Conservation (phyloP, 2,797 vertebrate genomes). For the Sebastes cheni region DNA sequence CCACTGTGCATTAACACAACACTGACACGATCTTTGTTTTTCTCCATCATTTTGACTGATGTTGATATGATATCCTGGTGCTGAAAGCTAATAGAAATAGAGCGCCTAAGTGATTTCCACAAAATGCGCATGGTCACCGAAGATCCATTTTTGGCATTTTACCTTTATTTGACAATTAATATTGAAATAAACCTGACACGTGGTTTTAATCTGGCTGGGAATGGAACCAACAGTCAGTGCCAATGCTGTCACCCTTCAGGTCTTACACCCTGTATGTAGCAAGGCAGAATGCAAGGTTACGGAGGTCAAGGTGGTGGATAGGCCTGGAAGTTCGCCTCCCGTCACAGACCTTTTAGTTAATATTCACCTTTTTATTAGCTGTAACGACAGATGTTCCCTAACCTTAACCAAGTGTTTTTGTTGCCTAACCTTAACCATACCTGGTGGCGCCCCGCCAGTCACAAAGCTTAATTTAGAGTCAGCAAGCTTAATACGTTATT, state of each 20-base stretch:
- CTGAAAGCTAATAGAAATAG: neutral
- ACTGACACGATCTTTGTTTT: neutral
- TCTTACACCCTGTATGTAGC: neutral
- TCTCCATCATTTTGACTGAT: neutral
- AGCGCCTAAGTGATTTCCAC: neutral
- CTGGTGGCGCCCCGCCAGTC: fast-evolving
- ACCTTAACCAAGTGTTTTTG: neutral
- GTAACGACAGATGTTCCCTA: neutral
- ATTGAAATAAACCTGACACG: neutral
- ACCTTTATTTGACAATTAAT: neutral
- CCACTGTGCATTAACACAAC: neutral
- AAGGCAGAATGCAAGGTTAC: neutral
- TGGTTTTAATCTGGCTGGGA: neutral
- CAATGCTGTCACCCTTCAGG: neutral
- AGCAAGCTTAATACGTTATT: neutral
- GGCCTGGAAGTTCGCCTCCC: neutral
- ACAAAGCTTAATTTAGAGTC: neutral
- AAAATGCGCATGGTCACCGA: neutral
- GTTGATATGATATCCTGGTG: neutral
- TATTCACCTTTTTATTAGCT: neutral
- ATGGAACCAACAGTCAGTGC: neutral
- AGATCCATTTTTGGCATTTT: neutral
- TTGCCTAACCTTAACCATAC: neutral
- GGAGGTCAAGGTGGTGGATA: neutral
- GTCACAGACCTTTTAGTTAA: neutral